phyloP scores from a whole-genome alignment of 2,888 invertebrate genomes.

The Scaptomyza caliginosa region DNA sequence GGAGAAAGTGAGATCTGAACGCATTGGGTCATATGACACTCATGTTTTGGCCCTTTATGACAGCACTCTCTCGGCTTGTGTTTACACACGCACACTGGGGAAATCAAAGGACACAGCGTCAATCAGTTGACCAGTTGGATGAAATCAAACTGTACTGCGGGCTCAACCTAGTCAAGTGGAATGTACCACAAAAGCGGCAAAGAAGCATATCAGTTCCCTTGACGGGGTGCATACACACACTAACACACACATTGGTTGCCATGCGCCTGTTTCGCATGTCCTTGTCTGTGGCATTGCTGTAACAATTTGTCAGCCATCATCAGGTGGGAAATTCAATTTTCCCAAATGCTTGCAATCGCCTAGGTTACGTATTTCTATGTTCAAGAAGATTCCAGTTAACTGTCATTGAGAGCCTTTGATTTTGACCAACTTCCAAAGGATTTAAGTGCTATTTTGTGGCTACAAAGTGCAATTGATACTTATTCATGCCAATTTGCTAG shows the following conservation, averaged over 20 bases:
- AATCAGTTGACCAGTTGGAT: slow-evolving; percentile 21
- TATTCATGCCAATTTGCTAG: not conserved
- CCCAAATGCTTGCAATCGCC: slow-evolving; percentile 81
- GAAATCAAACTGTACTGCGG: slow-evolving; percentile 38
- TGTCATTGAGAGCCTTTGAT: not conserved
- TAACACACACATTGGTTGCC: not conserved
- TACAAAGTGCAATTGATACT: not conserved
- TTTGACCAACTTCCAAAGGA: not conserved
- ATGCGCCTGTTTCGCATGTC: slow-evolving; percentile 9
- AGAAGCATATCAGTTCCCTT: slow-evolving; percentile 11
- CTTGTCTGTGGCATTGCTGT: slow-evolving; percentile 10
- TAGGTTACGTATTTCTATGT: slow-evolving; percentile 47
- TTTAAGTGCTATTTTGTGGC: not conserved
- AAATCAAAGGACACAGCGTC: slow-evolving; percentile 51
- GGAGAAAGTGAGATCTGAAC: slow-evolving; percentile 7
- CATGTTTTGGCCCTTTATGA: slow-evolving; percentile 44
- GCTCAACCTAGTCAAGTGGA: slow-evolving; percentile 10
- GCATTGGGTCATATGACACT: slow-evolving; percentile 51
- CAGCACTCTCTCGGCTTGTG: slow-evolving; percentile 13
- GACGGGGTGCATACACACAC: not conserved
- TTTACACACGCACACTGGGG: slow-evolving; percentile 33
- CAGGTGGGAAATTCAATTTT: slow-evolving; percentile 84
- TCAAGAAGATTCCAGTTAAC: slow-evolving; percentile 2
- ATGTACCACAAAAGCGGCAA: slow-evolving; percentile 32
- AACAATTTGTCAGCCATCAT: slow-evolving; percentile 28